Base-by-base conservation (phyloP, 2,797 vertebrate genomes). In the Cichlasoma orientale region DNA sequence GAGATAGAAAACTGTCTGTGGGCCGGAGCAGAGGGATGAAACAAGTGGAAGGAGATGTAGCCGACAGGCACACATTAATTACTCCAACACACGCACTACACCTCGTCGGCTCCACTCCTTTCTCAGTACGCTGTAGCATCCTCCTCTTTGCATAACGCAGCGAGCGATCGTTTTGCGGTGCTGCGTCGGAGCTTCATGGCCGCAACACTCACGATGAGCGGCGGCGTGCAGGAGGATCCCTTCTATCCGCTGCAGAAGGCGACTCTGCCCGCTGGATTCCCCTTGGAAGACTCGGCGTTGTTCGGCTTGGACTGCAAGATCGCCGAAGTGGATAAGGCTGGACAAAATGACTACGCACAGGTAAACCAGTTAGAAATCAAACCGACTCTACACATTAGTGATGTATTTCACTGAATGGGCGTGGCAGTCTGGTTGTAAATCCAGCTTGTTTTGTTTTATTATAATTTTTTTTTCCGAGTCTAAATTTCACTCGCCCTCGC, bases 211-310 rank as follows among this genome's bases (percentile, higher is more conserved):
- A 77, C 94, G 88, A 96, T 95, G 94, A 96, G 97, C 96, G 93
- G 91, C 85, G 89, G 91, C 71, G 93, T 96, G 91, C 96, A 96
- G 90, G 97, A 98, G 88, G 96, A 97, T 79, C 96, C 95, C 21
- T 97, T 98, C 93, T 97, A 97, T 75, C 93, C 96, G 52, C 96
- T 98, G 93, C 96, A 99, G 78, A 99, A 98, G 92, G 95, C 97
- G 7, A 93, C 95, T 77, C 88, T 97, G 76, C 47, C 96, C 11
- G 94, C 79, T 2, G 93, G 95, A 61, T 97, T 96, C 77, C 85
- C 95, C 56, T 93, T 97, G 90, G 95, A 95, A 75, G 95, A 95
- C 27, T 93, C 94, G 57, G 84, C 91, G 88, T 91, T 97, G 84
- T 97, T 97, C 88, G 87, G 95, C 10, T 93, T 96, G 83, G 96